These are phyloP conservation scores for Drosophila ohnishii DNA, from an alignment of 1,140 invertebrate species.

Conservation along the genomic window DNA sequence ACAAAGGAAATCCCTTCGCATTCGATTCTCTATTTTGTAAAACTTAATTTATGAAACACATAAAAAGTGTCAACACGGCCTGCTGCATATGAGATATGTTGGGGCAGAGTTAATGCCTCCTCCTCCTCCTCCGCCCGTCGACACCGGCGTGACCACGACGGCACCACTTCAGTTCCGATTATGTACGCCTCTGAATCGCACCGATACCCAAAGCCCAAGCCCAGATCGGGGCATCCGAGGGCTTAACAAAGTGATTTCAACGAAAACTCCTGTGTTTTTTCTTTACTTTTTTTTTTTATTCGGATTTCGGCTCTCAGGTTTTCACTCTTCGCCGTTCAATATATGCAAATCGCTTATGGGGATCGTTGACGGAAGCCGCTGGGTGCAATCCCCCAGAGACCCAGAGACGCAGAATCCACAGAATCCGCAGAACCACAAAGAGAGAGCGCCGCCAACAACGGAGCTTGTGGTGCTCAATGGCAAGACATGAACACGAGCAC, in stretches of 20 bases:
- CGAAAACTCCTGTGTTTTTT: conserved; percentile 16
- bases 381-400: conserved; percentile 32
- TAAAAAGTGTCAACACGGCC: conserved; percentile 78
- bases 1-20: conserved; percentile 13
- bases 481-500: conserved; percentile 52
- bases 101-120: conserved; percentile 25
- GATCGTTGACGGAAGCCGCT: conserved; percentile 71
- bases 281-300: background rate
- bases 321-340: conserved; percentile 30
- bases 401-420: background rate
- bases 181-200: conserved; percentile 74
- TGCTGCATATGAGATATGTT: conserved; percentile 76
- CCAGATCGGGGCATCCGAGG: conserved; percentile 1
- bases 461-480: conserved; percentile 42
- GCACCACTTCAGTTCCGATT: conserved; percentile 77
- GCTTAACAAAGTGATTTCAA: conserved; percentile 76
- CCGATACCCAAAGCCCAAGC: conserved; percentile 39
- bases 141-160: conserved; percentile 33
- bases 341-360: conserved; percentile 73
- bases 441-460: conserved; percentile 58
- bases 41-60: conserved; percentile 78
- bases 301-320: conserved; percentile 2
- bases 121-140: background rate
- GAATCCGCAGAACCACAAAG: conserved; percentile 13
- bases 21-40: conserved; percentile 70